Evolutionary conservation across 2,888 invertebrate genomes (phyloP).

Genomic region (Drosophila dives): DNA sequence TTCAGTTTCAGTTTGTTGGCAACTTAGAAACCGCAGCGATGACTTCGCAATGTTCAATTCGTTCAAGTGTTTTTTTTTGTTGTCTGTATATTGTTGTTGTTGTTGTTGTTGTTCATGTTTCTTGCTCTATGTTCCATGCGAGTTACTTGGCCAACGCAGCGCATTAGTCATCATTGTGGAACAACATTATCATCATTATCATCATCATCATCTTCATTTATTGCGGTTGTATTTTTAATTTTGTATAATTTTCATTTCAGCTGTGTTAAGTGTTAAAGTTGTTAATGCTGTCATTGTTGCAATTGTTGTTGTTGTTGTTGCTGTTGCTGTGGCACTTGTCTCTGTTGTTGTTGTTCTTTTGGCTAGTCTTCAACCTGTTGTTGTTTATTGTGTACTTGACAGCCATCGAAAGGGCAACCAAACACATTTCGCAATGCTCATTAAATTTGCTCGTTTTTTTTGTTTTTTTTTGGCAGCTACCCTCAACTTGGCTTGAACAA

Average conservation of each 20-base stretch:
- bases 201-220: conserved; percentile 47
- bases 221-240: conserved; percentile 63
- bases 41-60: conserved; percentile 47
- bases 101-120: conserved; percentile 17
- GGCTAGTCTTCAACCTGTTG: conserved; percentile 77
- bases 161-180: conserved; percentile 42
- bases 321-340: conserved; percentile 26
- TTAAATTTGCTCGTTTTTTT: conserved; percentile 59
- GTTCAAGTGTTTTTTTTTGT: conserved; percentile 30
- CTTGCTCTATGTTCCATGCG: conserved; percentile 41
- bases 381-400: conserved; percentile 79
- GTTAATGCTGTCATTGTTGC: conserved; percentile 44
- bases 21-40: conserved; percentile 44
- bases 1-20: conserved; percentile 4
- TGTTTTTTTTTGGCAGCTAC: conserved; percentile 20
- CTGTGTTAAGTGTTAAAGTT: conserved; percentile 60
- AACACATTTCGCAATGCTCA: conserved; percentile 79
- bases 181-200: conserved; percentile 25
- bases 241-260: conserved; percentile 61
- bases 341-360: conserved; percentile 45
- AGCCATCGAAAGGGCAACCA: conserved; percentile 79
- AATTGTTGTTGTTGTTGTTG: conserved; percentile 33
- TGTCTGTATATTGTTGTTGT: conserved; percentile 3
- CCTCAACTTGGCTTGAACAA: not conserved
- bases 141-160: conserved; percentile 40